Base-by-base conservation (phyloP, 2,888 invertebrate species). In the Cheilosia soror region DNA sequence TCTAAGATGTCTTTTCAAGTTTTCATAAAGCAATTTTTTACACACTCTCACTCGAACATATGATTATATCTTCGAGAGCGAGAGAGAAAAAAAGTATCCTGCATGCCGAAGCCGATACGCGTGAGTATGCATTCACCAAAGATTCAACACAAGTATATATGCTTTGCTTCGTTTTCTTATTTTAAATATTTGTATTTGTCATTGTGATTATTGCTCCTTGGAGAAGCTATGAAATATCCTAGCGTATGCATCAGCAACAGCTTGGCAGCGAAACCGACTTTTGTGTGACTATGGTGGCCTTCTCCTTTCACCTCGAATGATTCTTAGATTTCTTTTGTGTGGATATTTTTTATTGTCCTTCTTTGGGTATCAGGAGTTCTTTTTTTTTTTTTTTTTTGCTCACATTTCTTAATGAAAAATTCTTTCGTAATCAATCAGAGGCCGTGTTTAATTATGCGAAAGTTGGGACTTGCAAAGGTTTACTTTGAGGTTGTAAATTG, bases 101-200 rank as follows among this genome's bases (percentile, higher is more conserved):
- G 20, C 79, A 73, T 51, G 51, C 51, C 44, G 33, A 72, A 33
- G 31, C 31, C 49, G 29, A 62, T 57, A 66, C 58, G 40, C 20
- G n/a, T 15, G 29, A 63, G 53, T 44, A 33, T 66, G 40, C 37
- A 49, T 68, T 51, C 51, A 51, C 71, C 55, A 37, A 66, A 77
- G 58, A 57, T 62, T 69, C 37, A 37, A 51, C 4, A 15, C 15
- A 20, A 6, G 9, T 49, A 11, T 72, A 49, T 58, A 4, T 69
- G n/a, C 11, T 3, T 27, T 9, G 25, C 37, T 75, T 15, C 29
- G 44, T 49, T 47, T 69, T 55, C 29, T 57, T 73, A 31, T 80
- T 65, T 85, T 72, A 62, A 85, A 85, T 80, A 84, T 84, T 84
- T 80, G 81, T 80, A 84, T 84, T 84, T 80, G 81, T 72, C 81